Base-by-base conservation (phyloP, 2,113 vertebrate genomes). In the Cyprinodon variegatus region DNA sequence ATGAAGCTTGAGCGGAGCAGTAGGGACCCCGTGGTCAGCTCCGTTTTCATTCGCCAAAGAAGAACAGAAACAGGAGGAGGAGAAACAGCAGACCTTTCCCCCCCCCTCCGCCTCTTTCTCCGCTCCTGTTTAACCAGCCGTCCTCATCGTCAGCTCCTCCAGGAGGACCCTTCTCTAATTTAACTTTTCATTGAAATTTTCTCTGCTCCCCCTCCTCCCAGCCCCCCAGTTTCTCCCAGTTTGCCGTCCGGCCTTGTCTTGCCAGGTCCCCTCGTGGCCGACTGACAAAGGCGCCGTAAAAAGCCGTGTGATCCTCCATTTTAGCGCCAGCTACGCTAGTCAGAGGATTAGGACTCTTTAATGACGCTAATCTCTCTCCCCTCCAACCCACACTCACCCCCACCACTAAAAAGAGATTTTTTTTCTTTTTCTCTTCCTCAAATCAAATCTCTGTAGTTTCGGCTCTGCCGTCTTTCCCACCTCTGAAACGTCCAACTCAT, bases 341-440 rank as follows among this genome's bases (percentile, higher is more conserved):
- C 90, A 92, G 92, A 96, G 95, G 96, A 97, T 96, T 96, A 97
- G 94, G 94, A 92, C 94, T 96, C 96, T 97, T 95, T 96, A 96
- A 97, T 96, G 96, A 96, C 94, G 95, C 95, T 95, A 96, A 96
- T 97, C 96, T 96, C 91, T 92, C 93, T 92, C 94, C 92, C 93
- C 91, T 95, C 95, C 93, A 74, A 4, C 90, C 92, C 79, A 84
- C 79, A 84, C 89, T 90, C 89, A 93, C 91, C 79, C 85, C 89
- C 91, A 88, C 93, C 12, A 53, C 7, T 45, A 77, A 85, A 88
- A 82, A 87, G 85, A 77, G 77, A 83, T 81, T 79, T 61, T 61
- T 48, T 48, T 48, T 85, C 80, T 48, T 48, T 85, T 79, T 79
- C 78, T 79, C 76, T 71, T 67, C 61, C 77, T 81, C 67, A 20